Conservation (phyloP, 2,113 vertebrate species). For the Brachyhypopomus occidentalis region DNA sequence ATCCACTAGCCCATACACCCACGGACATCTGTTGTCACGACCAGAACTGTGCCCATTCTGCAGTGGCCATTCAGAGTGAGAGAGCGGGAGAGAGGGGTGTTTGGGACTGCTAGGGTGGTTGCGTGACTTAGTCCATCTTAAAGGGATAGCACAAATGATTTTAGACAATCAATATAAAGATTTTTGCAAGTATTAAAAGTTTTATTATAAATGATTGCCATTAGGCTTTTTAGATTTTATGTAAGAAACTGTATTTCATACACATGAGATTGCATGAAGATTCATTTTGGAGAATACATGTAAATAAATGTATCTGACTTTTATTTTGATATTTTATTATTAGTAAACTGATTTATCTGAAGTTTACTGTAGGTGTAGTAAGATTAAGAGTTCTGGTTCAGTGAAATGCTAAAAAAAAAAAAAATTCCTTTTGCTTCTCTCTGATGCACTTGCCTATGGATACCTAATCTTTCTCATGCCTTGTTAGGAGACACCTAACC, state of each 20-base stretch:
- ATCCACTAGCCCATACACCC: background rate
- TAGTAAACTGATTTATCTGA: too few relatives aligned
- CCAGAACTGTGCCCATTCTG: constrained; percentile 19
- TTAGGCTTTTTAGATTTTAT: background rate
- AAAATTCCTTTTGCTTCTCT: background rate
- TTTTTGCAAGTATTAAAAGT: background rate
- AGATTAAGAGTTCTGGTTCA: too few relatives aligned
- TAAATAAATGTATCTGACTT: too few relatives aligned
- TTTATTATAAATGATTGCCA: background rate
- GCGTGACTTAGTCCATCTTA: constrained; percentile 26
- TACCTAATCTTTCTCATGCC: too few relatives aligned
- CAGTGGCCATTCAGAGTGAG: constrained; percentile 33
- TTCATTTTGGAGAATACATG: background rate
- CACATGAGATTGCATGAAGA: background rate
- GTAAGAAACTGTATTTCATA: background rate
- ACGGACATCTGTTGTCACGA: constrained; percentile 39
- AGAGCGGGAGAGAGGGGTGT: background rate
- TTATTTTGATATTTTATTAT: too few relatives aligned
- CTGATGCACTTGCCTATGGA: too few relatives aligned
- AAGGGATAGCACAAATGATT: background rate
- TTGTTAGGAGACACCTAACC: too few relatives aligned
- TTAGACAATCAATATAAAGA: background rate
- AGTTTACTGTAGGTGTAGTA: too few relatives aligned
- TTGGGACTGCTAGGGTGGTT: background rate
- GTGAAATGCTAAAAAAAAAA: too few relatives aligned